These are phyloP conservation scores for Dysdera silvatica DNA, from an alignment of 1,140 invertebrate genomes.

Conservation along the genomic window DNA sequence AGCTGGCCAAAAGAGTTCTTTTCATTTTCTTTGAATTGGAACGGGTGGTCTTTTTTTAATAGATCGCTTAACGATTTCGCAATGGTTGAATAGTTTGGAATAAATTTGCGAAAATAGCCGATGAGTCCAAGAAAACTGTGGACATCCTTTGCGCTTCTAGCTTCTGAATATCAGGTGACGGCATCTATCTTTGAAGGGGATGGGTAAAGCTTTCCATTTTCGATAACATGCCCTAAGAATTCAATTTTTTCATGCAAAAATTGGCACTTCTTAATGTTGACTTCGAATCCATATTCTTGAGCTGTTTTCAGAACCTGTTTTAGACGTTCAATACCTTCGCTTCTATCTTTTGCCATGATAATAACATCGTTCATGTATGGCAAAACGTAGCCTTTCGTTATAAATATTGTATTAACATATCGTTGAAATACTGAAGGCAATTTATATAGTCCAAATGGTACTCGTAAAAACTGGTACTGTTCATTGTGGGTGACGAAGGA, in stretches of 20 bases:
- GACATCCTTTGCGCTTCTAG: slow-evolving; percentile 32
- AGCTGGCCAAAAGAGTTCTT: slow-evolving; percentile 36
- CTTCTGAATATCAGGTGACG: slow-evolving; percentile 30
- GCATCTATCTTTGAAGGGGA: not conserved
- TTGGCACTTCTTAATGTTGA: slow-evolving; percentile 10
- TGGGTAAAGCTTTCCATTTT: not conserved
- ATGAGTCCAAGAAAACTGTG: slow-evolving; percentile 38
- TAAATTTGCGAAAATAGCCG: slow-evolving; percentile 39
- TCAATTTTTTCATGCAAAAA: slow-evolving; percentile 8
- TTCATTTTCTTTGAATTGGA: slow-evolving; percentile 39
- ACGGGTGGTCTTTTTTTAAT: slow-evolving; percentile 41
- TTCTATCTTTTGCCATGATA: not conserved
- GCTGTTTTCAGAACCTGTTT: not conserved
- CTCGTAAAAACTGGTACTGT: not conserved
- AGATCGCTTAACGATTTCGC: slow-evolving; percentile 41
- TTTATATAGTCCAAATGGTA: not conserved
- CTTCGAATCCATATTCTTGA: not conserved
- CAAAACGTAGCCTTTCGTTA: not conserved
- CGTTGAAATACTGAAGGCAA: not conserved
- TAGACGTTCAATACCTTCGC: not conserved
- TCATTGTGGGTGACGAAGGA: not conserved
- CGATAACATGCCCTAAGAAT: slow-evolving; percentile 6
- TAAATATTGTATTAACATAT: slow-evolving; percentile 6
- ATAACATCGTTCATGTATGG: slow-evolving; percentile 22
- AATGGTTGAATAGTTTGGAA: slow-evolving; percentile 36